phyloP scores from a whole-genome alignment of 2,888 invertebrate genomes.

The Lamellibrachia satsuma region DNA sequence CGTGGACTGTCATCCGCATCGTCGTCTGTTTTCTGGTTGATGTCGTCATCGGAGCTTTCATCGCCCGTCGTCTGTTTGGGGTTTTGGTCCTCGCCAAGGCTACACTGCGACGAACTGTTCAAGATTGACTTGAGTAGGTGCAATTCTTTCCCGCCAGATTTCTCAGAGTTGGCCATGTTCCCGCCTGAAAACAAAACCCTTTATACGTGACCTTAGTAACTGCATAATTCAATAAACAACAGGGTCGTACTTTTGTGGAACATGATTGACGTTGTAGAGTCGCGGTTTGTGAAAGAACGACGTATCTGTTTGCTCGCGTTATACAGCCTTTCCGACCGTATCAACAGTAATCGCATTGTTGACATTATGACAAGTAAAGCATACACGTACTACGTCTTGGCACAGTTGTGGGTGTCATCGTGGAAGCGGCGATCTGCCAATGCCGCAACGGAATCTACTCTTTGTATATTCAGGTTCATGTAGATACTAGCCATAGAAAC shows the following conservation, averaged over 20 bases:
- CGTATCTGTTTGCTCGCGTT: not conserved
- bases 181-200: not conserved
- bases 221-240: not conserved
- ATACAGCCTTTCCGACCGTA: not conserved
- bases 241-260: not conserved
- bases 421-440: not conserved
- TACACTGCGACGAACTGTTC: not conserved
- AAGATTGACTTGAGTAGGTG: constrained; percentile 4
- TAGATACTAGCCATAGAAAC: not conserved
- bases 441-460: not conserved
- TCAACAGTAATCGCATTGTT: not conserved
- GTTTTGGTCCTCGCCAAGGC: not conserved
- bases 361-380: not conserved
- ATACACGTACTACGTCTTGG: not conserved
- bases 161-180: not conserved
- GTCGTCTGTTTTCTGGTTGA: not conserved
- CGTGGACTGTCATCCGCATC: not conserved
- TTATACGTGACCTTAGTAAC: not conserved
- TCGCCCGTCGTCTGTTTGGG: not conserved
- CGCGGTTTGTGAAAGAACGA: not conserved
- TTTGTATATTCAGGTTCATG: not conserved
- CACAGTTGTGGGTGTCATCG: not conserved
- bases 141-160: not conserved
- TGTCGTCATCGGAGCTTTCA: not conserved
- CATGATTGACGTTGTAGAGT: not conserved